phyloP scores from a whole-genome alignment of 2,888 invertebrate species.

The Leucophenga montana region DNA sequence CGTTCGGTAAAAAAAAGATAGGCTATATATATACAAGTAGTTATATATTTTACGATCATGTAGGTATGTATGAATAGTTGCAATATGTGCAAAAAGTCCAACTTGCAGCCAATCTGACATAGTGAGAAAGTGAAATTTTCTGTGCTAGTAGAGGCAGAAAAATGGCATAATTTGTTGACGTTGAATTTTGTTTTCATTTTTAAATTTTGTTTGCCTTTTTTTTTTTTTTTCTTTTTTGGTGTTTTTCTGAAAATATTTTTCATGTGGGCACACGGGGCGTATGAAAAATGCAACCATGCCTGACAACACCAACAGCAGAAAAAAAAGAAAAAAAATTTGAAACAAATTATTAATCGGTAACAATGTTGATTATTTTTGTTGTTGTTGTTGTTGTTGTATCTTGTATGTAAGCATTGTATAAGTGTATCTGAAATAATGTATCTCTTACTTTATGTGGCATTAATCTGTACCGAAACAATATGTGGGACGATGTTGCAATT shows the following conservation, averaged over 20 bases:
- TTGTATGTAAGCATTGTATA: constrained; percentile 21
- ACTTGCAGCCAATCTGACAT: constrained; percentile 40
- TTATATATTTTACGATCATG: background rate
- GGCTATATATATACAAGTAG: too few species aligned
- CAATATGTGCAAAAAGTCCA: background rate
- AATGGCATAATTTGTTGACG: constrained; percentile 50
- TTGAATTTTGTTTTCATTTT: constrained; percentile 10
- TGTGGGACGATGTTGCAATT: constrained; percentile 63
- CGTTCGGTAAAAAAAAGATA: background rate
- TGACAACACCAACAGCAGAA: constrained; percentile 13
- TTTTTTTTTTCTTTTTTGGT: constrained; percentile 5
- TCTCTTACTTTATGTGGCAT: background rate
- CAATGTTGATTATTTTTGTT: constrained; percentile 21
- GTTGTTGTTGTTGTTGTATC: constrained; percentile 20
- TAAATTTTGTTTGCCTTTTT: too few species aligned
- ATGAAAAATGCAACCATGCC: constrained; percentile 54
- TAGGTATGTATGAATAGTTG: too few species aligned
- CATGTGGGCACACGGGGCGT: constrained; percentile 44
- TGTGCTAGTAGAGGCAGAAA: background rate
- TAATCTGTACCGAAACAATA: constrained; percentile 19
- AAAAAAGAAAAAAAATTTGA: constrained; percentile 28
- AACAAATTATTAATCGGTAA: constrained; percentile 24
- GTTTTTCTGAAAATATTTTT: constrained; percentile 32
- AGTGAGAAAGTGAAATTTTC: constrained; percentile 60
- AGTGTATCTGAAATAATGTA: background rate